Evolutionary conservation across 2,113 vertebrate species (phyloP).

Genomic region (Macrotis lagotis): DNA sequence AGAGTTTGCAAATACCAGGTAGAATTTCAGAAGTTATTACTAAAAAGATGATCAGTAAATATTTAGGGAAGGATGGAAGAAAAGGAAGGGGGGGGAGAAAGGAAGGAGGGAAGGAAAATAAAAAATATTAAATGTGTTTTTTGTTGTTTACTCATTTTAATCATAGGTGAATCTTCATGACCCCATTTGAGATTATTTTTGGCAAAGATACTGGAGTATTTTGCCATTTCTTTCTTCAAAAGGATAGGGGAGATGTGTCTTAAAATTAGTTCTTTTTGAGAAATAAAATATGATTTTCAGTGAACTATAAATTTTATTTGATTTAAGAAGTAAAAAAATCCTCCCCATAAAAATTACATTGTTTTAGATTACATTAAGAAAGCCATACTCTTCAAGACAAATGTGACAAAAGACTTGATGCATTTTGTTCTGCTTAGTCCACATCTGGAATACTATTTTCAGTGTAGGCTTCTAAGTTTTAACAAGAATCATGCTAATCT

Average conservation of each 20-base stretch:
- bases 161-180: not conserved
- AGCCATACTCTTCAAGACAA: not conserved
- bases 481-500: not conserved
- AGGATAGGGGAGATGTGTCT: not conserved
- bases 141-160: not conserved
- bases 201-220: not conserved
- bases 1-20: too few species aligned
- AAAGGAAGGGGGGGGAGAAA: accelerated
- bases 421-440: not conserved
- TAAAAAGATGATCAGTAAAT: too few species aligned
- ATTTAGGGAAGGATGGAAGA: accelerated
- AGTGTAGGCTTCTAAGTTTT: too few species aligned
- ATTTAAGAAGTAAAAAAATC: not conserved
- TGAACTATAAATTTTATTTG: not conserved
- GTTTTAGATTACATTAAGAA: not conserved
- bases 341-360: not conserved
- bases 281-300: not conserved
- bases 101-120: not conserved
- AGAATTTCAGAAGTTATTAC: too few species aligned
- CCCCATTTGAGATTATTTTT: not conserved
- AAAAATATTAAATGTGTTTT: not conserved
- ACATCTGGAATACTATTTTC: not conserved
- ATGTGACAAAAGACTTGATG: not conserved
- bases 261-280: not conserved
- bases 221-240: not conserved